These are phyloP conservation scores for Campoletis sonorensis DNA, from an alignment of 1,140 invertebrate genomes.

Conservation along the genomic window DNA sequence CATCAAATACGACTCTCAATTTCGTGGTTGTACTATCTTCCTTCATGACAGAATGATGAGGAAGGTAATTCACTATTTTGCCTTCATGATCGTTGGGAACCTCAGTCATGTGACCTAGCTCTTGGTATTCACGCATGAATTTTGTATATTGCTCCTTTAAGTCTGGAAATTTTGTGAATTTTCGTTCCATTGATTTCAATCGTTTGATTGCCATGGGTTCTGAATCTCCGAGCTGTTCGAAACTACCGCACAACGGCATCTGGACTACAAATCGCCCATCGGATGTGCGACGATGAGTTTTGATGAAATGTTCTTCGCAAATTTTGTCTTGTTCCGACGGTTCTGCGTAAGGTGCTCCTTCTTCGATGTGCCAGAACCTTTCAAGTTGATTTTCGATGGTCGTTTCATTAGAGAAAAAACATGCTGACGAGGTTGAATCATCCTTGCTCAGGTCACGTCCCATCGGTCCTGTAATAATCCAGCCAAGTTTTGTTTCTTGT, in stretches of 20 bases:
- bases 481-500: conserved; percentile 52
- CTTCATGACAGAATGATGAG: not conserved
- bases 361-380: conserved; percentile 49
- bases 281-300: not conserved
- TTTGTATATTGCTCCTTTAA: conserved; percentile 45
- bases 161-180: conserved; percentile 48
- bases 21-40: conserved; percentile 30
- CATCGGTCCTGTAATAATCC: conserved; percentile 46
- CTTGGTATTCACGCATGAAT: conserved; percentile 64
- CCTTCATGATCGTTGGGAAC: not conserved
- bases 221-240: conserved; percentile 42
- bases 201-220: conserved; percentile 47
- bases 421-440: conserved; percentile 8
- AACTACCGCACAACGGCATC: conserved; percentile 45
- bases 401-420: not conserved
- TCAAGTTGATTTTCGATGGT: conserved; percentile 18
- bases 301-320: conserved; percentile 46
- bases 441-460: not conserved
- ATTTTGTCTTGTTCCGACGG: conserved; percentile 35
- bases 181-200: conserved; percentile 47
- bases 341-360: conserved; percentile 26
- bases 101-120: conserved; percentile 64
- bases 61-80: conserved; percentile 46
- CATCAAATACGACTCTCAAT: conserved; percentile 31
- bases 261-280: conserved; percentile 48